These are phyloP conservation scores for Tetramorium alpestre DNA, from an alignment of 1,140 invertebrate species.

Conservation along the genomic window DNA sequence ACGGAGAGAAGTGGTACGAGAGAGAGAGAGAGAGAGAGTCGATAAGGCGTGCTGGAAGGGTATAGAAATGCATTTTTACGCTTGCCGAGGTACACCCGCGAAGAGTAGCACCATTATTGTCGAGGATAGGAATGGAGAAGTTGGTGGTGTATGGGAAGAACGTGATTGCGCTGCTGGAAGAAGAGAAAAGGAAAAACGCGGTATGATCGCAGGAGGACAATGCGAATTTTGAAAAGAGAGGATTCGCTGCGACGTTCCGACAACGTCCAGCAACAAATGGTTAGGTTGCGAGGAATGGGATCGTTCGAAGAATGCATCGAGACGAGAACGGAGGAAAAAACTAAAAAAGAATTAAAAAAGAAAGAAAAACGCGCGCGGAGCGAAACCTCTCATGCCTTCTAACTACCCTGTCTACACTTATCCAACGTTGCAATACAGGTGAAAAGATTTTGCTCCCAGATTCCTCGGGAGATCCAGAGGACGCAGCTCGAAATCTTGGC, in stretches of 20 bases:
- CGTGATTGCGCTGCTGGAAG: neutral
- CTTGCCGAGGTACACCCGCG: neutral
- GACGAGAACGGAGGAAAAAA: neutral
- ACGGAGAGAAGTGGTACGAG: neutral
- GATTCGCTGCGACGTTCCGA: neutral
- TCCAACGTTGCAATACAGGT: neutral
- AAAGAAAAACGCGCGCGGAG: neutral
- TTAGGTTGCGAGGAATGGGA: neutral
- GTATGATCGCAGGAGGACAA: neutral
- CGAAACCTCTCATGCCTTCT: neutral
- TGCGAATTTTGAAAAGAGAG: neutral
- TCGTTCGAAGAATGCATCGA: neutral
- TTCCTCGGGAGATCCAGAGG: neutral
- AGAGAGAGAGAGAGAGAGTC: neutral
- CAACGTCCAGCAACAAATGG: neutral
- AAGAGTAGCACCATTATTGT: neutral
- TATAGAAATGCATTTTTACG: slow-evolving; percentile 3
- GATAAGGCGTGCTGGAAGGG: neutral
- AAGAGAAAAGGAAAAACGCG: neutral
- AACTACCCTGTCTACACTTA: neutral
- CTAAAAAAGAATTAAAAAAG: slow-evolving; percentile 28
- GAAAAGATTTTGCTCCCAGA: neutral
- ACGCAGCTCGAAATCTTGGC: neutral
- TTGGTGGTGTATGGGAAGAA: neutral
- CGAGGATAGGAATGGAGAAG: neutral